Conservation (phyloP, 2,888 invertebrate species). For the Drosophila parthenogenetica region DNA sequence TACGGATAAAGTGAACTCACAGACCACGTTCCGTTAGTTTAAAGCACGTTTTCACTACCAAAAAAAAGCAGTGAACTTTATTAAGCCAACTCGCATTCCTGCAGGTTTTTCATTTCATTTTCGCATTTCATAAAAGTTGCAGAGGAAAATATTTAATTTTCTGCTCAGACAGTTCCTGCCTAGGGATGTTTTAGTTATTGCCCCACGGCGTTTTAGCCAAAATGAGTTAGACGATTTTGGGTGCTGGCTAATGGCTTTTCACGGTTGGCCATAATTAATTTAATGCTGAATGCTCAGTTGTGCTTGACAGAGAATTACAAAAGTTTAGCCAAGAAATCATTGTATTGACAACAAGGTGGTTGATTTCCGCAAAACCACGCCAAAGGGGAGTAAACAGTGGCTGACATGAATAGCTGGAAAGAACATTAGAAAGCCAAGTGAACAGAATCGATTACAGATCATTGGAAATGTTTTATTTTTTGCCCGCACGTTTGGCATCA, state of each 20-base stretch:
- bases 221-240: constrained; percentile 1
- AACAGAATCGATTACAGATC: constrained; percentile 54
- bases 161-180: constrained; percentile 23
- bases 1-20: no score
- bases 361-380: neutral
- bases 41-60: no score
- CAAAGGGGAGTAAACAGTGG: neutral
- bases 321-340: constrained; percentile 53
- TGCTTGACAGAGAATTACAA: constrained; percentile 47
- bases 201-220: constrained; percentile 1
- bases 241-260: constrained; percentile 41
- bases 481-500: constrained; percentile 68
- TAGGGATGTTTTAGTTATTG: constrained; percentile 32
- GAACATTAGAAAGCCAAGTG: constrained; percentile 62
- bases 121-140: constrained; percentile 4
- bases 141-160: constrained; percentile 54
- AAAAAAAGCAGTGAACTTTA: no score
- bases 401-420: constrained; percentile 62
- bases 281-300: constrained; percentile 58
- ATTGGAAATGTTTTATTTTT: constrained; percentile 2
- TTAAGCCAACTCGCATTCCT: constrained; percentile 14
- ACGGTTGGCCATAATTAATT: constrained; percentile 62
- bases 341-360: constrained; percentile 30
- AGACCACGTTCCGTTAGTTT: no score
- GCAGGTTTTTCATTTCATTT: constrained; percentile 31